Percentiles rank a stretch among this genome's conserved stretches.
Conservation (phyloP, 2,797 vertebrate genomes). For the Melanitta fusca region DNA sequence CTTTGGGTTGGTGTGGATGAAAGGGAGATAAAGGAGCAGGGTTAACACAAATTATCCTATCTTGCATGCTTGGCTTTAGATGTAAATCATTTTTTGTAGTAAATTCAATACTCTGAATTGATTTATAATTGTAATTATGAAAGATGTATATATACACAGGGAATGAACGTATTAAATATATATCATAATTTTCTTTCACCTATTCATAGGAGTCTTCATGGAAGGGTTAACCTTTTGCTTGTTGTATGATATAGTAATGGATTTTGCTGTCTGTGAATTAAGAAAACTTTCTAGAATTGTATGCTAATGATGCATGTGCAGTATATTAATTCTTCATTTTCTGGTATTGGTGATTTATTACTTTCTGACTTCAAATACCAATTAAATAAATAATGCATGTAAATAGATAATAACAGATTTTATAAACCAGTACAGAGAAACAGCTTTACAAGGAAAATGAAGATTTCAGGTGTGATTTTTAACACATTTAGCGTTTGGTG, state of each 20-base stretch:
- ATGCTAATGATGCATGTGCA: neutral
- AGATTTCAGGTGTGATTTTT: neutral
- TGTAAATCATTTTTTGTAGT: neutral
- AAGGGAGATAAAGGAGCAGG: neutral
- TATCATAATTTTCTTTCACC: neutral
- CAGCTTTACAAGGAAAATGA: slow-evolving; percentile 10
- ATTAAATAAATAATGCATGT: slow-evolving; percentile 39
- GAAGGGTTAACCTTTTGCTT: slow-evolving; percentile 22
- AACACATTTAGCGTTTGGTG: slow-evolving; percentile 26
- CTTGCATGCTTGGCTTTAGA: neutral
- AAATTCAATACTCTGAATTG: neutral
- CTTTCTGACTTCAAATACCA: neutral
- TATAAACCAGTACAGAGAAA: neutral
- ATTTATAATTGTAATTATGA: neutral
- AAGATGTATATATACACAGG: neutral
- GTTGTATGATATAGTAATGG: neutral
- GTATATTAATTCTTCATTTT: neutral
- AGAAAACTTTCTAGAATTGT: neutral
- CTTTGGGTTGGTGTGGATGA: neutral
- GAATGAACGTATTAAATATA: too few species aligned
- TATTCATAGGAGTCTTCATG: neutral
- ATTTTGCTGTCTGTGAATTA: neutral
- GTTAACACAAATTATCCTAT: neutral
- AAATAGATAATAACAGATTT: slow-evolving; percentile 37
- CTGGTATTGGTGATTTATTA: neutral